Evolutionary conservation across 2,797 vertebrate species (phyloP).

Genomic region (Synanceia verrucosa): DNA sequence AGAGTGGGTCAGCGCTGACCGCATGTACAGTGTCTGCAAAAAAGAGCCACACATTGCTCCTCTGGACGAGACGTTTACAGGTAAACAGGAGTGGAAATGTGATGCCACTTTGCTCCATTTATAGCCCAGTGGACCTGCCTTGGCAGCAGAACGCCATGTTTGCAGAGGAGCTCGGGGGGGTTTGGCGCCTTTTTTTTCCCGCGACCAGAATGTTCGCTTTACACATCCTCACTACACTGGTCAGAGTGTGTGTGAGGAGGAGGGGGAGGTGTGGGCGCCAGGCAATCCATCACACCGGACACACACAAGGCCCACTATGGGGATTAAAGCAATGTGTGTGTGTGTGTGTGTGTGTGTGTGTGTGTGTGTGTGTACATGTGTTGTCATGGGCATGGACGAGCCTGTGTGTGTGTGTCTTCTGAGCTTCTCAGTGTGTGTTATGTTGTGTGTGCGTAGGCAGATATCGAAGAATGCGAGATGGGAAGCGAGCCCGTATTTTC

Average conservation of each 20-base stretch:
- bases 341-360: conserved; percentile 41
- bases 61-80: conserved; percentile 66
- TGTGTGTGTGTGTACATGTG: conserved; percentile 42
- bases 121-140: conserved; percentile 73
- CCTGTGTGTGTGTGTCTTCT: conserved; percentile 11
- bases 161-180: conserved; percentile 59
- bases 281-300: conserved; percentile 78
- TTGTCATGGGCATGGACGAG: conserved; percentile 49
- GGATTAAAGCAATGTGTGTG: conserved; percentile 70
- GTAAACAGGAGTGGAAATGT: conserved; percentile 70
- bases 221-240: conserved; percentile 69
- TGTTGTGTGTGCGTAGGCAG: conserved; percentile 69
- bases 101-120: conserved; percentile 69
- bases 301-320: conserved; percentile 76
- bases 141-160: conserved; percentile 70
- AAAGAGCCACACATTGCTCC: conserved; percentile 66
- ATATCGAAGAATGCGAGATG: conserved; percentile 81
- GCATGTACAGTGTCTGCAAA: conserved; percentile 55
- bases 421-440: conserved; percentile 52
- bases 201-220: conserved; percentile 62
- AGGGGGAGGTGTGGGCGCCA: conserved; percentile 51
- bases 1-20: conserved; percentile 61
- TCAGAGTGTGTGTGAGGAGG: conserved; percentile 60
- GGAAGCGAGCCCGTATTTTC: conserved; percentile 79
- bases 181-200: conserved; percentile 63